Evolutionary conservation across 2,113 vertebrate genomes (phyloP).

Genomic region (Apodemus sylvaticus): DNA sequence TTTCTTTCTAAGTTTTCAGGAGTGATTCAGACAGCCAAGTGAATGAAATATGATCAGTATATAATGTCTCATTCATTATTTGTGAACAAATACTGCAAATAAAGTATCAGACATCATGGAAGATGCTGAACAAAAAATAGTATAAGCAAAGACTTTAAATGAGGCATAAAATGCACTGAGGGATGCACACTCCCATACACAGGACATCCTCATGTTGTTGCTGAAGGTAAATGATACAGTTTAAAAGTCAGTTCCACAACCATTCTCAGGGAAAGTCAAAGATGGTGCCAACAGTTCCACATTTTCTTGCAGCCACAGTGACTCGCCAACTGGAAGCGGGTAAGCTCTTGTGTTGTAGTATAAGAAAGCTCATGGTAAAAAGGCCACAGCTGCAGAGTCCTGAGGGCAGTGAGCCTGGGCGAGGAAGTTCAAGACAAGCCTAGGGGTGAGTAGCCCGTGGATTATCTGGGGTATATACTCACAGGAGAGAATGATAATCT

Average conservation of each 20-base stretch:
- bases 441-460: not conserved
- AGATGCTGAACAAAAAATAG: conserved; percentile 19
- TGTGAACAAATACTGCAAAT: conserved; percentile 7
- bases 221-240: not conserved
- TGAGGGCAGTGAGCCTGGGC: not conserved
- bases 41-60: conserved; percentile 20
- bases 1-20: conserved; percentile 20
- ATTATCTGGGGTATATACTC: not conserved
- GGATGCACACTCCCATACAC: not conserved
- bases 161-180: not conserved
- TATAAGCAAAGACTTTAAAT: not conserved
- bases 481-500: not conserved
- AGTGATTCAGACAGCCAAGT: conserved; percentile 5
- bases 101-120: not conserved
- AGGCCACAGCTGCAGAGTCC: not conserved
- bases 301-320: not conserved
- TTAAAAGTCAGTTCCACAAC: conserved; percentile 36
- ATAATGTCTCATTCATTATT: not conserved
- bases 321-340: not conserved
- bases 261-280: conserved; percentile 21
- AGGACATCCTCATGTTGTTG: not conserved
- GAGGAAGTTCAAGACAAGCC: not conserved
- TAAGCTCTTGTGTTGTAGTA: not conserved
- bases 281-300: not conserved
- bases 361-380: not conserved